Percentiles rank a stretch among this genome's conserved stretches.
These are phyloP conservation scores for Palythoa grandiflora DNA, from an alignment of 92 coral and sea anemone species.

Conservation along the genomic window DNA sequence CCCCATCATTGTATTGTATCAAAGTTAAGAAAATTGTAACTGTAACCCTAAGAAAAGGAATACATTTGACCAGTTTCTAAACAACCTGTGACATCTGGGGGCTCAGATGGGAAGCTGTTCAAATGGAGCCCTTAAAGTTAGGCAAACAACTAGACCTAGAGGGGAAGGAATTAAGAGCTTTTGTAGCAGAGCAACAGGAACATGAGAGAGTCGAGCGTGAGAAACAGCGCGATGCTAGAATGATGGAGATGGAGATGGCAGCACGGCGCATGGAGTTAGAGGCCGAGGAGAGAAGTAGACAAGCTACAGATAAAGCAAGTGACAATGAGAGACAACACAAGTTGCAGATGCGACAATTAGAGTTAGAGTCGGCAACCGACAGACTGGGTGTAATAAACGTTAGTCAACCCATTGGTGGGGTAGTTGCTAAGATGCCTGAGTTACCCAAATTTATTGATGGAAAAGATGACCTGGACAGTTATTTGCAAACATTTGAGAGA, in stretches of 20 bases:
- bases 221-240: background rate
- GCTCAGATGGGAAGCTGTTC: background rate
- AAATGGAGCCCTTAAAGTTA: slow-evolving; percentile 2
- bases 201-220: background rate
- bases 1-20: background rate
- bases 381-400: slow-evolving; percentile 2
- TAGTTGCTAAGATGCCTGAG: slow-evolving; percentile 15
- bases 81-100: slow-evolving; percentile 2
- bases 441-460: slow-evolving; percentile 33
- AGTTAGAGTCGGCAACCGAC: background rate
- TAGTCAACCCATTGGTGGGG: background rate
- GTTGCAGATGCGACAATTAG: background rate
- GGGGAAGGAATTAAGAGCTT: background rate
- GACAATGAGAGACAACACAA: background rate
- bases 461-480: slow-evolving; percentile 53
- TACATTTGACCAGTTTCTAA: background rate
- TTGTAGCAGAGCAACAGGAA: background rate
- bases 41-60: too few species aligned
- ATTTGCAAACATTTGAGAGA: slow-evolving; percentile 23
- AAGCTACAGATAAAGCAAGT: background rate
- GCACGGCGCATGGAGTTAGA: slow-evolving; percentile 2
- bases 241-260: background rate
- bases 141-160: background rate
- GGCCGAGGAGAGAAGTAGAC: background rate
- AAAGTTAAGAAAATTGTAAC: background rate